Base-by-base conservation (phyloP, 2,797 vertebrate species). In the Manis pentadactyla region DNA sequence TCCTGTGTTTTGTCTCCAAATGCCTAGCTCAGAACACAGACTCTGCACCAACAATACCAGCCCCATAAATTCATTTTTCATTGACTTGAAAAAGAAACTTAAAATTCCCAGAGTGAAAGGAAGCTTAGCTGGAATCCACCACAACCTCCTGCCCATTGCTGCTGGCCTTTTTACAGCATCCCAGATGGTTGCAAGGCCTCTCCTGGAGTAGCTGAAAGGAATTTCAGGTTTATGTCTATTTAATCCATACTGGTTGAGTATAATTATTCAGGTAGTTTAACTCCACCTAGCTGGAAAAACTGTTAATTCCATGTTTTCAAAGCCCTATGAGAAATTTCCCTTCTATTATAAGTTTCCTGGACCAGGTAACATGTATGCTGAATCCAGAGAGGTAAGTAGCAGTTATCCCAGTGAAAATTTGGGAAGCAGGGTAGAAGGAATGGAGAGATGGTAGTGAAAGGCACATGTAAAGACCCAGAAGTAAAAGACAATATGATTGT, bases 11-110 rank as follows among this genome's bases (percentile, higher is more conserved):
- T 17, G 1, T 29, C 55, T 88, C 14, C 8, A 51, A 77, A 61
- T 42, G 0, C 51, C 46, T 71, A 18, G 49, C n/a, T 39, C 29
- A 25, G 66, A 85, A 46, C 1, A 0, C 31, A 77, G 59, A 25
- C 42, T 19, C 11, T 4, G 71, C 11, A 14, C 53, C n/a, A 83
- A 5, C 13, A 74, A 78, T 17, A 37, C 14, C 53, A 53, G 37
- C 23, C 37, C 18, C 25, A 4, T 49, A 14, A 53, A 46, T 7
- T 53, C 14, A n/a, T 75, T 77, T 90, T 77, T 79, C 25, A 9
- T 19, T 90, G 37, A 64, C 53, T 78, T 94, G 37, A 49, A 78
- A 93, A 96, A 34, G 49, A 59, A 89, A 73, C 18, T 27, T 84
- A 25, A 86, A 71, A 51, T 77, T 93, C 23, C 31, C 34, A 42